These are phyloP conservation scores for Grus americana DNA, from an alignment of 2,113 vertebrate species.

Conservation along the genomic window DNA sequence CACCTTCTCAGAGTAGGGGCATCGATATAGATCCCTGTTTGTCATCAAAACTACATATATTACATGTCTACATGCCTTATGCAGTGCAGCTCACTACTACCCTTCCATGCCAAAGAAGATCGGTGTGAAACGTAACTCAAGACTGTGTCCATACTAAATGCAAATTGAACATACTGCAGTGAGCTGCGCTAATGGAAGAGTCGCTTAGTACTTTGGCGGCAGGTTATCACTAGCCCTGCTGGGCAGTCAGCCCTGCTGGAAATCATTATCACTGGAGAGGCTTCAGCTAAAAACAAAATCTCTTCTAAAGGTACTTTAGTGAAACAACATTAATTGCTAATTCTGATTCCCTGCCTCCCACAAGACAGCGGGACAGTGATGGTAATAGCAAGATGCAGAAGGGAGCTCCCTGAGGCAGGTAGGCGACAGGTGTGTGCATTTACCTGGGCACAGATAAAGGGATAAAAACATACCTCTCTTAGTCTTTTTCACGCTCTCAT, in stretches of 20 bases:
- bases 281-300: neutral
- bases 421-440: neutral
- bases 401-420: neutral
- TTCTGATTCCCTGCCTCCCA: neutral
- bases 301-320: neutral
- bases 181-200: neutral
- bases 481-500: neutral
- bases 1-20: neutral
- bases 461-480: neutral
- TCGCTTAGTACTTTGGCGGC: neutral
- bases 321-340: neutral
- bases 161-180: neutral
- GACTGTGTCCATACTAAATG: neutral
- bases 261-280: neutral
- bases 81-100: neutral
- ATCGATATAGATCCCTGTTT: neutral
- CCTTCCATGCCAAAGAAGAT: neutral
- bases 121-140: neutral
- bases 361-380: neutral
- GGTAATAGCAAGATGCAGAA: neutral
- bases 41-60: neutral
- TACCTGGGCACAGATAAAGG: neutral
- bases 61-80: fast-evolving
- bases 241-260: neutral
- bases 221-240: neutral